These are phyloP conservation scores for Drosophila parvula DNA, from an alignment of 1,140 invertebrate species.

Conservation along the genomic window DNA sequence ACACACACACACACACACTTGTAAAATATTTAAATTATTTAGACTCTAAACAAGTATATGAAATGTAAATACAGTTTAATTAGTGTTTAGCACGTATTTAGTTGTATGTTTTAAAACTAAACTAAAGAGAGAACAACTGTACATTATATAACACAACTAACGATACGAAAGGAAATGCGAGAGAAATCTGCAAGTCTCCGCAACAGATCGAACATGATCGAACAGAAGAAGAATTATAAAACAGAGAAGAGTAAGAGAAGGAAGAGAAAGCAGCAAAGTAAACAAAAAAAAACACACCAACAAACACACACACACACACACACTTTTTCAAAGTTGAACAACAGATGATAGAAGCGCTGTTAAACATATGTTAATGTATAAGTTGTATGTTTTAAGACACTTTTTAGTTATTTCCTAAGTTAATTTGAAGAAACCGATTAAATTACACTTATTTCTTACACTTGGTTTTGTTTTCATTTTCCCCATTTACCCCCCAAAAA, in stretches of 20 bases:
- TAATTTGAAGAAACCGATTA: constrained; percentile 77
- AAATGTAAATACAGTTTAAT: constrained; percentile 83
- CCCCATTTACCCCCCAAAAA: not conserved
- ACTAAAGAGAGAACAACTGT: constrained; percentile 67
- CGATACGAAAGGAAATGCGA: constrained; percentile 32
- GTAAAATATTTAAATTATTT: constrained; percentile 81
- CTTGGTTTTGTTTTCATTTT: constrained; percentile 40
- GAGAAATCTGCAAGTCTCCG: constrained; percentile 3
- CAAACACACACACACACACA: constrained; percentile 22
- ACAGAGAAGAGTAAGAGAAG: constrained; percentile 13
- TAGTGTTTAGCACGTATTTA: constrained; percentile 82
- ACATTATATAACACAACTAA: constrained; percentile 80
- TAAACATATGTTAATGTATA: constrained; percentile 62
- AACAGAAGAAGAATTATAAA: constrained; percentile 20
- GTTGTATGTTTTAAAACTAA: constrained; percentile 83
- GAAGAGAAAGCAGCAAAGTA: constrained; percentile 59
- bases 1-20: constrained; percentile 47
- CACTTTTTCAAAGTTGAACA: constrained; percentile 62
- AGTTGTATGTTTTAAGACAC: constrained; percentile 74
- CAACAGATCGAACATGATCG: constrained; percentile 17
- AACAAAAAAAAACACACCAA: constrained; percentile 11
- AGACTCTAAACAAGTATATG: constrained; percentile 61
- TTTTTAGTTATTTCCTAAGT: constrained; percentile 82
- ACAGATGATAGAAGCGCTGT: constrained; percentile 74
- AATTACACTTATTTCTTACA: constrained; percentile 78